Conservation (phyloP, 2,113 vertebrate genomes). For the Hydropotes inermis region DNA sequence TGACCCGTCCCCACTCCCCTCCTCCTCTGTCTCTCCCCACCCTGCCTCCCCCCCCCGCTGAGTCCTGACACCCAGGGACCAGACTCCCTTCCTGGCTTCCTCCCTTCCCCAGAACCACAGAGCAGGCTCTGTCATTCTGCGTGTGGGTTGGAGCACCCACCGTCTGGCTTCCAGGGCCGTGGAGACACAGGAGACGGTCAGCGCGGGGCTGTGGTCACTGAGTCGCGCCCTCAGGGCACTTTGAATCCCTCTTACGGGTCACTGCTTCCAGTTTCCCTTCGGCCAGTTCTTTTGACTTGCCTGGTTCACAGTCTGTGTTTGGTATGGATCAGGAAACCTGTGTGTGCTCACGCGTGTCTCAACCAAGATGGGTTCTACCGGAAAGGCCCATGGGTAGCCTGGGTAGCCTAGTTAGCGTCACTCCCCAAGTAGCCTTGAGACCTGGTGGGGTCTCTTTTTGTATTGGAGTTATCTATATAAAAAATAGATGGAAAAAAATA, state of each 20-base stretch:
- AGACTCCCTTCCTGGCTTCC: accelerated
- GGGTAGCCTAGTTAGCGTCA: not conserved
- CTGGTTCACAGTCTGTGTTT: not conserved
- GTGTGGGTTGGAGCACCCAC: not conserved
- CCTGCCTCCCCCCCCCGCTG: not conserved
- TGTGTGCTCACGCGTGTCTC: not conserved
- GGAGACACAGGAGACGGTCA: not conserved
- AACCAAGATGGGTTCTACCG: not conserved
- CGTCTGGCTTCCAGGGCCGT: not conserved
- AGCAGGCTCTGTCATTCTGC: not conserved
- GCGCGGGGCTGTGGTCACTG: not conserved
- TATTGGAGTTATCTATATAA: accelerated
- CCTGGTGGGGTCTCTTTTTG: not conserved
- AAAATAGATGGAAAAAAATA: not conserved
- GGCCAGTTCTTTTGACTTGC: not conserved
- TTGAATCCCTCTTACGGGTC: not conserved
- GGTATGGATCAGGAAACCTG: not conserved
- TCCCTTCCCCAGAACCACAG: not conserved
- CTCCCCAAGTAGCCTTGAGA: not conserved
- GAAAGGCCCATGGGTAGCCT: not conserved
- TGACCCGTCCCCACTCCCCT: accelerated
- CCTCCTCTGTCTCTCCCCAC: not conserved
- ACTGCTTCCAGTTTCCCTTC: not conserved
- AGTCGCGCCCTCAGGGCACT: accelerated
- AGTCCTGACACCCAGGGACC: accelerated